phyloP scores from a whole-genome alignment of 2,113 vertebrate species.

The Leptobrachium ailaonicum region DNA sequence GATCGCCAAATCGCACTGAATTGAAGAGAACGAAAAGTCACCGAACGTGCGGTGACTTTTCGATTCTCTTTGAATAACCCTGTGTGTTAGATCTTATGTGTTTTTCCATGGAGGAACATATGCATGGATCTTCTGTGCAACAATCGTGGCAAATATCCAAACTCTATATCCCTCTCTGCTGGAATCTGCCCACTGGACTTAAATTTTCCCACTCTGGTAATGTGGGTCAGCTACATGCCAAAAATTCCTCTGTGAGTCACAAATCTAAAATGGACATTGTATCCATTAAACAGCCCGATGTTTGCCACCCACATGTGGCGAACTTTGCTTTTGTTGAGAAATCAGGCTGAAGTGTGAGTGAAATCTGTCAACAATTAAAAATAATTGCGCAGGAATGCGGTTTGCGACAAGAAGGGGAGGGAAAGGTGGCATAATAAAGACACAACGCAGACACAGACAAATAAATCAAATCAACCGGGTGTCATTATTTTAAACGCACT shows the following conservation, averaged over 20 bases:
- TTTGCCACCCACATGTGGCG: conserved; percentile 38
- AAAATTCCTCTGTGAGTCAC: conserved; percentile 51
- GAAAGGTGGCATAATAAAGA: conserved; percentile 12
- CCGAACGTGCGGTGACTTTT: no score
- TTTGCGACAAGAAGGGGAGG: conserved; percentile 8
- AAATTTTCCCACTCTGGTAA: not conserved
- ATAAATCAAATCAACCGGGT: conserved; percentile 17
- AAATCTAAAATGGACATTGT: conserved; percentile 30
- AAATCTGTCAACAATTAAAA: conserved; percentile 51
- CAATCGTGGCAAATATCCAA: not conserved
- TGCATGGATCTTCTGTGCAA: not conserved
- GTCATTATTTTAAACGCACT: not conserved
- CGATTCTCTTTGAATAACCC: no score
- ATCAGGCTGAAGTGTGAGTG: conserved; percentile 41
- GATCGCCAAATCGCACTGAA: no score
- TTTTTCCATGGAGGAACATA: conserved; percentile 46
- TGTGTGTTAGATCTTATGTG: conserved; percentile 9
- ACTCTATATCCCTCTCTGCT: not conserved
- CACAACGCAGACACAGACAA: conserved; percentile 17
- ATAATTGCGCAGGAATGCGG: conserved; percentile 42
- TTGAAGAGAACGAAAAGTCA: no score
- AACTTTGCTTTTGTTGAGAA: conserved; percentile 46
- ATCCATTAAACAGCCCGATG: conserved; percentile 23
- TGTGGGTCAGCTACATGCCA: not conserved
- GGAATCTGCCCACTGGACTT: conserved; percentile 29